Base-by-base conservation (phyloP, 2,113 vertebrate genomes). In the Zosterops hypoxanthus region DNA sequence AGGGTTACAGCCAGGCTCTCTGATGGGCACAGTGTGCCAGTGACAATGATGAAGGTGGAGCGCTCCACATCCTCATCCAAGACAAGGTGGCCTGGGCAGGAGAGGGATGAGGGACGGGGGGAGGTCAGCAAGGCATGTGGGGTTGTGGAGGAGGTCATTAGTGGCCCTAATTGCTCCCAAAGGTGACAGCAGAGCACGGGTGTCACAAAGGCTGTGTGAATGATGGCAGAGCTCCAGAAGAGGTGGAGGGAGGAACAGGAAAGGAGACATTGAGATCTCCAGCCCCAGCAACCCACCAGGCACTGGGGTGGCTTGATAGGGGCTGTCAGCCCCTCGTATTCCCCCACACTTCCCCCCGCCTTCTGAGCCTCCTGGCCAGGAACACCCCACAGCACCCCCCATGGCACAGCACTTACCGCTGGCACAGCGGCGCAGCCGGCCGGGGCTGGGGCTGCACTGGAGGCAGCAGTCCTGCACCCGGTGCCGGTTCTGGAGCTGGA, bases 1-100 rank as follows among this genome's bases (percentile, higher is more conserved):
- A 99, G 98, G 86, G 98, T 97, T 86, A 99, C 84, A 0, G 98
- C 98, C 90, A 99, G 97, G 41, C 98, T 98, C 90, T 99, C 98
- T 2, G 98, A 98, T 0, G 99, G 98, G 25, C 98, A 98, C 42
- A 99, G 98, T 2, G 96, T 41, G 65, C 99, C 99, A 0, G 98
- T 99, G 88, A 98, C 97, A 39, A 99, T 95, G 34, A 99, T 95
- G 88, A 99, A 99, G 15, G 98, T 99, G 84, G 98, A 98, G 73
- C 97, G 98, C 82, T 99, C 99, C 55, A 98, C 94, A 28, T 99
- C 99, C 95, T 99, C 98, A 5, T 99, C 99, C 95, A 99, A 97
- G 85, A 99, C 98, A 4, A 99, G 97, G 95, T 99, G 99, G 93
- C 99, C 99, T 99, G 79, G 33, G 89, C 95, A 90, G 59, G 73